Evolutionary conservation across 2,888 invertebrate species (phyloP), one percentile per base, ranked within the genome.

Genomic region (Xestobium rufovillosum): DNA sequence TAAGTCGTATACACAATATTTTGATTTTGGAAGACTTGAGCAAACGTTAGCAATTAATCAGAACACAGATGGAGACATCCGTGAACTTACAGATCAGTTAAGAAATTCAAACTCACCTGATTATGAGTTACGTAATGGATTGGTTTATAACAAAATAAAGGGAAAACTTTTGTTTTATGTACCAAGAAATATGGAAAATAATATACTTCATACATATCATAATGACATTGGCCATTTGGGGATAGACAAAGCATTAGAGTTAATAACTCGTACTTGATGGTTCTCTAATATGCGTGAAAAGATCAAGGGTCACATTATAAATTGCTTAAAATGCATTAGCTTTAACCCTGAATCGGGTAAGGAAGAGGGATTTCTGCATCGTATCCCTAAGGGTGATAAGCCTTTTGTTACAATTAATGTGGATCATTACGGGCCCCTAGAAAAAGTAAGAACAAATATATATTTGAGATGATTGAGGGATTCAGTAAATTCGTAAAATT

Each of bases 161-260:
- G n/a, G 10, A 9, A 34, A 33, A 15, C 14, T 31, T 27, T 17
- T 36, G 14, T 41, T 42, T 27, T 36, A 27, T 36, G 39, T 40
- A 9, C 36, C 39, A 9, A 32, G 10, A n/a, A 10, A 3, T n/a
- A 39, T 42, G 34, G 39, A 51, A 35, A 26, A 39, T 3, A 46
- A 47, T 27, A 36, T 53, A 3, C 47, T 56, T 10, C 38, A 43
- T 14, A 34, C 41, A 4, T 42, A 41, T 15, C 55, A 56, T 40
- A 53, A 57, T 26, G 31, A 47, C 12, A 39, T 52, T 23, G 52
- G 52, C 32, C 59, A 59, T 34, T 26, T 53, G 33, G 55, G 54
- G 3, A 31, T 50, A 4, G 53, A 53, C 3, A 56, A 56, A 43
- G 46, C 44, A 14, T 34, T 47, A 12, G 45, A 55, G 11, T 34